Conservation (phyloP, 2,888 invertebrate species). For the Drosophila lacicola region DNA sequence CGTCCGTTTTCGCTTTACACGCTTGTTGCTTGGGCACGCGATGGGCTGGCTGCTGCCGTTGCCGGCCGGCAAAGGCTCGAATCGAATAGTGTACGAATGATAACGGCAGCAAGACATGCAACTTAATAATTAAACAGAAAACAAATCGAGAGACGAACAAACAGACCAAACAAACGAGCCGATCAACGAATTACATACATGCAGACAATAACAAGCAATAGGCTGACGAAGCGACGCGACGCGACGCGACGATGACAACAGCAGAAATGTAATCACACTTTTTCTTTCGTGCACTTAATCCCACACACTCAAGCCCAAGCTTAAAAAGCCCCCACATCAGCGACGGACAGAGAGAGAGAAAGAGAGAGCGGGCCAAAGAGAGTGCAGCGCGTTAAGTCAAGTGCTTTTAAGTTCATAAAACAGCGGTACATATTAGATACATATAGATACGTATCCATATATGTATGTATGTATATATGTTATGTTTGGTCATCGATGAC, state of each 20-base stretch:
- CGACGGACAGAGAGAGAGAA: conserved; percentile 3
- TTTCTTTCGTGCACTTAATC: conserved; percentile 31
- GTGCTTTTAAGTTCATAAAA: conserved; percentile 18
- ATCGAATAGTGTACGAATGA: conserved; percentile 60
- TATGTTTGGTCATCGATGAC: conserved; percentile 41
- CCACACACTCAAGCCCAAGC: conserved; percentile 17
- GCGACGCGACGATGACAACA: conserved; percentile 37
- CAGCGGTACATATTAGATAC: conserved; percentile 2
- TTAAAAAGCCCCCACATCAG: conserved; percentile 7
- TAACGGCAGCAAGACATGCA: conserved; percentile 72
- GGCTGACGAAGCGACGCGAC: conserved; percentile 28
- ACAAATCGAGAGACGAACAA: conserved; percentile 12
- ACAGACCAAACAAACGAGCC: conserved; percentile 21
- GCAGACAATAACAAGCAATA: conserved; percentile 63
- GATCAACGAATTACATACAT: conserved; percentile 29
- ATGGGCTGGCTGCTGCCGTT: conserved; percentile 27
- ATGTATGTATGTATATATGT: not conserved
- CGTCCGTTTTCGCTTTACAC: conserved; percentile 28
- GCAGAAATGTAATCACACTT: conserved; percentile 60
- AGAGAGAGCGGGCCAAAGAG: conserved; percentile 13
- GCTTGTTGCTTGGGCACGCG: conserved; percentile 64
- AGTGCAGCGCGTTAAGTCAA: conserved; percentile 39
- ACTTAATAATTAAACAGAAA: conserved; percentile 64
- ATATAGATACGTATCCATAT: not conserved
- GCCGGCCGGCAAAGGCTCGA: conserved; percentile 72